A percentile compares a stretch with the other conserved stretches of the same genome.
These are phyloP conservation scores for Bolborhynchus lineola DNA, from an alignment of 2,113 vertebrate genomes.

Conservation along the genomic window DNA sequence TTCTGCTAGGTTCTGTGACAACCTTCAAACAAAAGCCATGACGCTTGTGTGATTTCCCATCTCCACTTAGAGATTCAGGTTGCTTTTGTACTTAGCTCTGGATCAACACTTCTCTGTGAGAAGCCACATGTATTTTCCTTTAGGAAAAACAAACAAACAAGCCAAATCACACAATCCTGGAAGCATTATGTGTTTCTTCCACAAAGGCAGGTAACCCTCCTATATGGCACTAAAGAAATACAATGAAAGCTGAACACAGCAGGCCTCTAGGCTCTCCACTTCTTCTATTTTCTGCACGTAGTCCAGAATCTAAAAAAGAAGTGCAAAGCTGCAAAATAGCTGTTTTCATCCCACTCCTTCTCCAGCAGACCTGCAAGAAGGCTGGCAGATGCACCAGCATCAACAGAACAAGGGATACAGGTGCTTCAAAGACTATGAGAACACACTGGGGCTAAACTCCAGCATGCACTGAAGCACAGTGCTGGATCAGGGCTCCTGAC, in stretches of 20 bases:
- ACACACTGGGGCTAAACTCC: not conserved
- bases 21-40: not conserved
- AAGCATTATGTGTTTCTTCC: not conserved
- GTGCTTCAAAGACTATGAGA: not conserved
- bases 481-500: not conserved
- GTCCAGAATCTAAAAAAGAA: not conserved
- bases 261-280: not conserved
- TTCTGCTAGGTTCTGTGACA: not conserved
- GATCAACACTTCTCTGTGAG: not conserved
- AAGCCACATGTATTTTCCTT: not conserved
- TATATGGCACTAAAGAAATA: not conserved
- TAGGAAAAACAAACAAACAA: not conserved
- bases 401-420: not conserved
- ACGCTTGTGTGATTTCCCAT: fast-evolving
- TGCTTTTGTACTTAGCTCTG: not conserved
- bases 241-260: not conserved
- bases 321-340: not conserved
- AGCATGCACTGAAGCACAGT: fast-evolving
- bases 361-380: not conserved
- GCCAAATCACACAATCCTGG: not conserved
- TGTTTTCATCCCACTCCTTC: not conserved
- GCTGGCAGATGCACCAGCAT: fast-evolving
- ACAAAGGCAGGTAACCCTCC: not conserved
- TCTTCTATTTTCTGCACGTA: not conserved
- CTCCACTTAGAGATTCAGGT: not conserved